Evolutionary conservation across 2,888 invertebrate genomes (phyloP), one percentile per base, ranked within the genome.

Genomic region (Acanthacorydalis orientalis): DNA sequence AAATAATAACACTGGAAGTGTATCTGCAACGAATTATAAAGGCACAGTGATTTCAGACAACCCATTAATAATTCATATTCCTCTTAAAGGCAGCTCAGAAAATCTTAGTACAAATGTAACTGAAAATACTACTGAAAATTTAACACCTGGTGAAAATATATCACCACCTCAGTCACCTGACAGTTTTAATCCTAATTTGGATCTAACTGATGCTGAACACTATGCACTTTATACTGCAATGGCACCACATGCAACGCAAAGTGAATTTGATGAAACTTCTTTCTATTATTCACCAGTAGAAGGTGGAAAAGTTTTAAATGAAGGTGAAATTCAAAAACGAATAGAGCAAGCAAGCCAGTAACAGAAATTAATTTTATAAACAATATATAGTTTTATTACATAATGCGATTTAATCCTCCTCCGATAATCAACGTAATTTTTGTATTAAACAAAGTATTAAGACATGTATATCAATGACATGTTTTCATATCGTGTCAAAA

Each of bases 251-350:
- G 89, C 89, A 15, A 88, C 88, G 0, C 80, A 74, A 31, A 89
- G 88, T 9, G 89, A 90, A 62, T 89, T 89, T 59, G 90, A 90
- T 54, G 90, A 90, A 57, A 80, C 80, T 59, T 87, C 87, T 41
- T 85, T 83, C 62, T 88, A 87, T 60, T 89, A 89, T 60, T 83
- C 87, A 34, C 82, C 86, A 9, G 78, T 89, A 6, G 88, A 89
- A 62, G 84, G 78, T 46, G 80, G 78, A 44, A 81, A 81, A 62
- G 79, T 81, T 56, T 69, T 78, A 7, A 63, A 67, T 1, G 68
- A 67, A 10, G 61, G 64, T 8, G 48, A 55, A 59, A 43, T 60
- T 51, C 59, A 44, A 44, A 33, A 15, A 10, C 14, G 31, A 42
- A 31, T 42, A 42, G 31, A 50, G 41, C 51, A 59, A 34, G 54